Evolutionary conservation across 2,797 vertebrate genomes (phyloP).

Genomic region (Chiloscyllium punctatum): DNA sequence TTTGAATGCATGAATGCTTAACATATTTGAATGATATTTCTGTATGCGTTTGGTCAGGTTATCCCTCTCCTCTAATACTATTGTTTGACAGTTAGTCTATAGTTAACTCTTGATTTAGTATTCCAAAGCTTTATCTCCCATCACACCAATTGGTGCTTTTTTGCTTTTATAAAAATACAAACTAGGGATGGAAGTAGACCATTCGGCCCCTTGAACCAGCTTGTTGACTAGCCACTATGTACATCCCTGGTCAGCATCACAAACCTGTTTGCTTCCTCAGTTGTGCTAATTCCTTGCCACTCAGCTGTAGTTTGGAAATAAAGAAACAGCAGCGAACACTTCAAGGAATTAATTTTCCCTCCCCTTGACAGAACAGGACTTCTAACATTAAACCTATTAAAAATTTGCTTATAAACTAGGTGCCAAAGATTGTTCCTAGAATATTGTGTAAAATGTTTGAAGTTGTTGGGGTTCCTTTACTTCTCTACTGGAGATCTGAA

Average conservation of each 20-base stretch:
- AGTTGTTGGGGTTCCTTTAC: background rate
- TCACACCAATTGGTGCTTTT: background rate
- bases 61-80: background rate
- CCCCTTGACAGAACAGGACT: background rate
- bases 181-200: background rate
- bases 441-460: too few species aligned
- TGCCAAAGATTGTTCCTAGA: background rate
- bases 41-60: background rate
- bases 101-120: background rate
- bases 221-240: background rate
- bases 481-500: background rate
- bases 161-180: background rate
- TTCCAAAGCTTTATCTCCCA: background rate
- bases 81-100: background rate
- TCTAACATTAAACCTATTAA: background rate
- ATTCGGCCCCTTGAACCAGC: too few species aligned
- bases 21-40: background rate
- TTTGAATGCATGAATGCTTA: slow-evolving; percentile 1
- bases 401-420: background rate
- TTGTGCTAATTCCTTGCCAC: background rate
- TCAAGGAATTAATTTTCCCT: background rate
- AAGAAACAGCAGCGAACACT: background rate
- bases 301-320: background rate
- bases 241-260: background rate
- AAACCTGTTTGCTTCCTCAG: background rate